Conservation (phyloP, 2,113 vertebrate genomes). For the Scytalopus superciliaris region DNA sequence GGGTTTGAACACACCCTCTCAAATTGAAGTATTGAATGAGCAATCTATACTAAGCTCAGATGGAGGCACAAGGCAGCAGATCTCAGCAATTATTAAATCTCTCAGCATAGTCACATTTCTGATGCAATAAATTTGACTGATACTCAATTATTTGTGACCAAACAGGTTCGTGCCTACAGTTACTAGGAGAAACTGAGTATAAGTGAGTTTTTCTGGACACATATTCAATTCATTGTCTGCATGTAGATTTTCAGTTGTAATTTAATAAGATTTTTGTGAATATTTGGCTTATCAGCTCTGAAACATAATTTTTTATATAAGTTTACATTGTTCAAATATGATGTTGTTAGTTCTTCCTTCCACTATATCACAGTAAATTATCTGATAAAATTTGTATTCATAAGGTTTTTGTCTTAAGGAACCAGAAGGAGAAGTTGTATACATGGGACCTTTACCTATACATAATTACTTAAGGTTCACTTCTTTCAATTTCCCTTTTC, state of each 20-base stretch:
- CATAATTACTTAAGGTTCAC: neutral
- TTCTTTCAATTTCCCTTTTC: neutral
- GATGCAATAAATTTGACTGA: neutral
- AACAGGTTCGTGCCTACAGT: neutral
- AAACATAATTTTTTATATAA: neutral
- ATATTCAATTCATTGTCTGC: neutral
- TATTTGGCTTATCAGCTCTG: neutral
- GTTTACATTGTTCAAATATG: neutral
- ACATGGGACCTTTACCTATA: neutral
- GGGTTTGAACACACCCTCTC: neutral
- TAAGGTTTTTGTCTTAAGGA: neutral
- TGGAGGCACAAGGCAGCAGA: neutral
- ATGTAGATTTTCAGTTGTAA: neutral
- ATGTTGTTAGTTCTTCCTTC: neutral
- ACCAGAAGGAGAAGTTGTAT: neutral
- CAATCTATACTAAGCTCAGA: neutral
- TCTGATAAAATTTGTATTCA: neutral
- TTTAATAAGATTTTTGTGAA: neutral
- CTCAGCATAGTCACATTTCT: neutral
- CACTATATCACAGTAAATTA: neutral
- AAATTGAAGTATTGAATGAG: neutral
- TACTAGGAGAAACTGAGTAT: neutral
- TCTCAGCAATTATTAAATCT: neutral
- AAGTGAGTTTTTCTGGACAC: neutral
- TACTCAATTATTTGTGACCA: constrained; percentile 16